Evolutionary conservation across 1,140 invertebrate species (phyloP), one percentile per base, ranked within the genome.

Genomic region (Drosophila kurseongensis): DNA sequence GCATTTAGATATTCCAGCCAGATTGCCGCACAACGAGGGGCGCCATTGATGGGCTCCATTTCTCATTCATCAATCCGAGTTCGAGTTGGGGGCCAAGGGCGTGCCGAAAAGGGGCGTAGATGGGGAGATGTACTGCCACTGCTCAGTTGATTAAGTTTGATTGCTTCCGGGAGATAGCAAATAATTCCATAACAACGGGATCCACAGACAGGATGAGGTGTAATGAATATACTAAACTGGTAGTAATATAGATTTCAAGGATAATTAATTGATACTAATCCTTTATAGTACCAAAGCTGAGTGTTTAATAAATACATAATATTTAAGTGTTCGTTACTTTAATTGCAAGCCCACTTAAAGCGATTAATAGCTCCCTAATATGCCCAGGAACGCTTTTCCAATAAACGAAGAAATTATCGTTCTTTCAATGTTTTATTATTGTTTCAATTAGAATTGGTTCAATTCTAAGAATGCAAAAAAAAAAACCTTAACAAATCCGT

Each of bases 1-100:
- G 79, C 80, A 86, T 88, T 76, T 68, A 89, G 83, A 86, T 83
- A 77, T 83, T 72, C 72, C 45, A 78, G 36, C n/a, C 12, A 75
- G 82, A 86, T 86, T 73, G 47, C 58, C 60, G 9, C 75, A 85
- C 83, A 78, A 59, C 75, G 62, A 65, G 83, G 83, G 65, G 74
- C 76, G 71, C 83, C 82, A 86, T 76, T 78, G 74, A 86, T 82
- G 63, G 52, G 52, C 61, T 68, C 44, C 52, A 67, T 82, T 52
- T 62, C 63, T 75, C 78, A 86, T 78, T 85, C 81, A 77, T 85
- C 54, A 84, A 84, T 68, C 68, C 56, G 47, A 56, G n/a, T 36
- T 45, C 4, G 47, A 29, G 13, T 48, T n/a, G 23, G 4, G 10
- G 18, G 2, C 18, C 13, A 40, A 36, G 44, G 54, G 41, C 14